Conservation (phyloP, 2,888 invertebrate genomes). For the Globia sparganii region DNA sequence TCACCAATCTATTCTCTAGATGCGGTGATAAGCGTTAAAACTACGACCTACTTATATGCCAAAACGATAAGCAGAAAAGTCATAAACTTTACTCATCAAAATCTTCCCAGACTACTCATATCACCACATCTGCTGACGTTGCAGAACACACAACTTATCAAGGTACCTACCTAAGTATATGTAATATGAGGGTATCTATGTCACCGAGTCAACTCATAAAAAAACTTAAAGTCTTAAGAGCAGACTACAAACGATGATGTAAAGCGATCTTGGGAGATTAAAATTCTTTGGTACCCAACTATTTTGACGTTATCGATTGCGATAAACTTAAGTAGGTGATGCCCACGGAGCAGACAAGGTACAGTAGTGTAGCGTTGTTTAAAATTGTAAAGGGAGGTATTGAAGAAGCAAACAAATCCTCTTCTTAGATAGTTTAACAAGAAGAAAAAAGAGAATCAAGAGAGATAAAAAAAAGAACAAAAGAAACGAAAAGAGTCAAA, state of each 20-base stretch:
- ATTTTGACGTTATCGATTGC: conserved; percentile 66
- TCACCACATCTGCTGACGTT: conserved; percentile 34
- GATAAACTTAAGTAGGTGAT: conserved; percentile 55
- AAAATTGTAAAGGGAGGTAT: neutral
- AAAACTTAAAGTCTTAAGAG: conserved; percentile 55
- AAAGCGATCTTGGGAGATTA: conserved; percentile 65
- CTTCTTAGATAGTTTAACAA: neutral
- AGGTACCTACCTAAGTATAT: conserved; percentile 11
- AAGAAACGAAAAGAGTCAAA: neutral
- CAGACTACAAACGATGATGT: conserved; percentile 46
- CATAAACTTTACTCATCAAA: conserved; percentile 20
- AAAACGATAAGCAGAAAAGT: conserved; percentile 12
- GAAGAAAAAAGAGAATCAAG: neutral
- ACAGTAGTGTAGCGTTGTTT: conserved; percentile 31
- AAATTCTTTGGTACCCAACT: conserved; percentile 65
- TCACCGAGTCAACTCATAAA: conserved; percentile 49
- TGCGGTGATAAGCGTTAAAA: neutral
- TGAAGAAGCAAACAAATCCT: neutral
- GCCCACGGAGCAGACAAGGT: neutral
- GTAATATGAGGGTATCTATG: conserved; percentile 42
- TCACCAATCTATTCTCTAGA: no score
- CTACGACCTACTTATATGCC: neutral
- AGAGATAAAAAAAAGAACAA: neutral
- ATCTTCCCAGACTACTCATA: conserved; percentile 32
- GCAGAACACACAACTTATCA: conserved; percentile 43